Base-by-base conservation (phyloP, 1,140 invertebrate genomes). In the Apis cerana region DNA sequence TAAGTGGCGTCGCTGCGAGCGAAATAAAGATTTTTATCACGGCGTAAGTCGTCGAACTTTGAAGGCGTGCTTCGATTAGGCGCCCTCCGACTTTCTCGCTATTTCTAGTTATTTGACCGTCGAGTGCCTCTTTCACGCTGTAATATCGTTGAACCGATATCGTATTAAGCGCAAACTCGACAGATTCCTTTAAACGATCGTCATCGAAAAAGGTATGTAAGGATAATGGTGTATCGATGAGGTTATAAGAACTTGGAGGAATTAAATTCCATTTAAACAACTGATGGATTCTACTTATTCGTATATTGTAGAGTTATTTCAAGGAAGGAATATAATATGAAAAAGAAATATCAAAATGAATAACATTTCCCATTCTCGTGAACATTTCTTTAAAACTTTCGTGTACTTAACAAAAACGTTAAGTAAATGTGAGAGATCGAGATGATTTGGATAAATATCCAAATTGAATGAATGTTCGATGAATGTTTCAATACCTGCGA, bases 21-120 rank as follows among this genome's bases (percentile, higher is more conserved):
- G 68, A 87, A 87, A 87, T 87, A 80, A 87, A 87, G 85, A 87
- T 87, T 87, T 87, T 87, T 84, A 87, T 87, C 85, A 62, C 75
- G 71, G 61, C 62, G 48, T 70, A 69, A 65, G 76, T 79, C 82
- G 69, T 87, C 86, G 77, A 87, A 87, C 85, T 84, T 87, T 76
- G 58, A 68, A 77, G 65, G 21, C 48, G 27, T 50, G 54, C 62
- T 76, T 61, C 74, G 74, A 82, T 82, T 67, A 68, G 62, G 9
- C 54, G 62, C n/a, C 70, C 43, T 3, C 27, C 56, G 11, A 17
- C 43, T 52, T 52, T 15, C 61, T 62, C 61, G 4, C 13, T 13
- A 13, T 62, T n/a, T 19, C 21, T 59, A 59, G 61, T 27, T 23
- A 1, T n/a, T 27, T 13, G 23, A 27, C 13, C 13, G 15, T 62